Evolutionary conservation across 2,888 invertebrate genomes (phyloP), one percentile per base, ranked within the genome.

Genomic region (Monochamus alternatus): DNA sequence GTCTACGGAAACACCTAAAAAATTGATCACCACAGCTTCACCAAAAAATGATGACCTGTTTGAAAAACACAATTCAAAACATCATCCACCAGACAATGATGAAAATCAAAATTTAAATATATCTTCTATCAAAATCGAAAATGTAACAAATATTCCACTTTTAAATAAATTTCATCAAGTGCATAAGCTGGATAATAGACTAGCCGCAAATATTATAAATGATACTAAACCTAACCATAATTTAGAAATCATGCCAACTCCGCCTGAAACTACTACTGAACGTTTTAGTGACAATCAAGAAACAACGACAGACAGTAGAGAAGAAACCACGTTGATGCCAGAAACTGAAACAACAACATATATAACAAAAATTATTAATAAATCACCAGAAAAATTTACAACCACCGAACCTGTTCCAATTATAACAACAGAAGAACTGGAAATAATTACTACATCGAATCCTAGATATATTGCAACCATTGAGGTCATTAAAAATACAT

Each of bases 311-410:
- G 32, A 60, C 5, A 63, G 10, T 47, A 38, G 51, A 47, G 70
- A 66, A 14, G 74, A 78, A 62, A 52, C 62, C 30, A 78, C 78
- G 8, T 77, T 79, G 44, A 43, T 67, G n/a, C 63, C 77, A 51
- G 76, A 78, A 78, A 59, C 72, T 9, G 71, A 76, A 47, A 55
- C 72, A 9, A 14, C 4, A 55, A 7, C 75, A 10, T 73, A 52
- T 66, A 75, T 64, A 52, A 58, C 73, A 66, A 67, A 69, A 68
- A 22, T 43, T 58, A 58, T 43, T 58, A 68, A 14, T 43, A 68
- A 22, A 32, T 22, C 31, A 30, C 44, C 47, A 47, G 64, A 64
- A 64, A 47, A n/a, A 30, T 14, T 10, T 47, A 31, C 22, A 10
- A 47, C 44, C 22, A 47, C 47, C n/a, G 44, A 64, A 38, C 14